Evolutionary conservation across 2,113 vertebrate species (phyloP).

Genomic region (Hydrolagus affinis): DNA sequence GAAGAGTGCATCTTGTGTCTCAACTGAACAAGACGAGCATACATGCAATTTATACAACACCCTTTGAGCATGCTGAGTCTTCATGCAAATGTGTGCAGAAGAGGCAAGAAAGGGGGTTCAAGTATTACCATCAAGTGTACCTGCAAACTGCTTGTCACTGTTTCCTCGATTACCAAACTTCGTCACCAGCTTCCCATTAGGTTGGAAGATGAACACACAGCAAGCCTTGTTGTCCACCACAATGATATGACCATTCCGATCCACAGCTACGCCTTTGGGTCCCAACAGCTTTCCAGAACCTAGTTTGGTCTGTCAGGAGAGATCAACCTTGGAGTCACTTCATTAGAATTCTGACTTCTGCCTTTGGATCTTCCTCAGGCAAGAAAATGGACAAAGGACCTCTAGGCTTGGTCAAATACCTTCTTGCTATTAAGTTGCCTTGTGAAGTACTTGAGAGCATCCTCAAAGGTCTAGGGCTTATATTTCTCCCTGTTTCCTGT

Average conservation of each 20-base stretch:
- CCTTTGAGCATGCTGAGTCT: slow-evolving; percentile 45
- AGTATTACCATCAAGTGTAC: slow-evolving; percentile 70
- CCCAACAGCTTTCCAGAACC: slow-evolving; percentile 95
- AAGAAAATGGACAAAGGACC: not conserved
- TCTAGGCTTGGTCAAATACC: not conserved
- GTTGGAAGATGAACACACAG: slow-evolving; percentile 92
- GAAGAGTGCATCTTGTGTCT: not conserved
- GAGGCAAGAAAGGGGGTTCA: slow-evolving; percentile 53
- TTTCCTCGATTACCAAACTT: slow-evolving; percentile 93
- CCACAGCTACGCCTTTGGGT: slow-evolving; percentile 89
- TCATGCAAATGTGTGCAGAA: slow-evolving; percentile 58
- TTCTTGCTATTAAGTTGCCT: too few species aligned
- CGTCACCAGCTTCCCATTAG: slow-evolving; percentile 88
- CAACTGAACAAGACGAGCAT: not conserved
- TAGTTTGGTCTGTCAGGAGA: slow-evolving; percentile 70
- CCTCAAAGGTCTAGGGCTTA: not conserved
- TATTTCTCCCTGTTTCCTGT: not conserved
- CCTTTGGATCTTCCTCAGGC: not conserved
- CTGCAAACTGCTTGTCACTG: slow-evolving; percentile 96
- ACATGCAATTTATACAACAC: not conserved
- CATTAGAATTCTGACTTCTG: not conserved
- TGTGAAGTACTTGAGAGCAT: not conserved
- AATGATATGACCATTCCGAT: slow-evolving; percentile 90
- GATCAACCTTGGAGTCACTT: slow-evolving; percentile 20
- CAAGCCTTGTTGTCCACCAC: slow-evolving; percentile 97